These are phyloP conservation scores for Propithecus coquereli DNA, from an alignment of 2,113 vertebrate species.

Conservation along the genomic window DNA sequence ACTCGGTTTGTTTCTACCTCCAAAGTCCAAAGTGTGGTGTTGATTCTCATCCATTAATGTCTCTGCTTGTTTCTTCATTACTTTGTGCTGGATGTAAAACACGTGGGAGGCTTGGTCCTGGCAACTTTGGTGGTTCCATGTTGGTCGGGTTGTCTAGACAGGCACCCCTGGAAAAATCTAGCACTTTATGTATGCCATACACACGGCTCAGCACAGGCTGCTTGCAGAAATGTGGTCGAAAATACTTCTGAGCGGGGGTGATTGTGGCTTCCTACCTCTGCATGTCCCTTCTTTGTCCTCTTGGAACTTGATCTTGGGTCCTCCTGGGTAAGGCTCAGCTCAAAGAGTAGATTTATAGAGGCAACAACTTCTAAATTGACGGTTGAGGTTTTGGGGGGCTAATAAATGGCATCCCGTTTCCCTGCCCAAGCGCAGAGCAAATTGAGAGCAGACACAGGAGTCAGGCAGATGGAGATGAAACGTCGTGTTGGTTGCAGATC, in stretches of 20 bases:
- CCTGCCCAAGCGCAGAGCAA: background rate
- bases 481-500: background rate
- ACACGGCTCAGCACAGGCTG: background rate
- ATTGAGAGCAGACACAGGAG: background rate
- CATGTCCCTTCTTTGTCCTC: background rate
- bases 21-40: background rate
- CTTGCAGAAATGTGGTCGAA: background rate
- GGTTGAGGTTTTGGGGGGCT: background rate
- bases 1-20: background rate
- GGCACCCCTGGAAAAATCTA: background rate
- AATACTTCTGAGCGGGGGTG: rapidly evolving
- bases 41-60: background rate
- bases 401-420: background rate
- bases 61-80: background rate
- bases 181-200: rapidly evolving
- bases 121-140: background rate
- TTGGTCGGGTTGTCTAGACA: background rate
- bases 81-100: background rate
- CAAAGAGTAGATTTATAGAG: background rate
- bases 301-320: background rate
- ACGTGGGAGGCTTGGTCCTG: no score
- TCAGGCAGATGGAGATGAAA: background rate
- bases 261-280: background rate
- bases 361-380: background rate
- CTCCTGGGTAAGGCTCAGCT: background rate